Base-by-base conservation (phyloP, 2,113 vertebrate species). In the Microcebus tavaratra region DNA sequence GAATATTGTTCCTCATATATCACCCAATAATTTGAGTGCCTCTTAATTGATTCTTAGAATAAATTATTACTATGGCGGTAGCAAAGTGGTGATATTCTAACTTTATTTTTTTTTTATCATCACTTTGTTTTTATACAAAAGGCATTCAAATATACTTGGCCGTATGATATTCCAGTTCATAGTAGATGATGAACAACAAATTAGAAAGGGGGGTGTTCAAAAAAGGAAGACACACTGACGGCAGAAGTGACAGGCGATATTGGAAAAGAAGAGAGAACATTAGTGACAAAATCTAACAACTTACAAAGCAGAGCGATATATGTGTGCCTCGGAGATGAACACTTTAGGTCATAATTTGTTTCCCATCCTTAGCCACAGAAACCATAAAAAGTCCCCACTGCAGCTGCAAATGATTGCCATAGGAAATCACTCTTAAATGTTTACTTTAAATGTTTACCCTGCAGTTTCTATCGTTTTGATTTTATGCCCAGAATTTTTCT, bases 391-490 rank as follows among this genome's bases (percentile, higher is more conserved):
- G 27, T 3, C 25, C 70, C 55, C 81, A 94, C 8, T n/a, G 9
- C 39, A 95, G 8, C 17, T 92, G 42, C 57, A 95, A 91, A 93
- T 84, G 31, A 36, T 90, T 88, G 31, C 48, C 25, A 55, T 31
- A 72, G 10, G 23, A 92, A 87, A 94, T 87, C 68, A 73, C 25
- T 59, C 2, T 90, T 68, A 93, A 75, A n/a, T 6, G 3, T 91
- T 93, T 75, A 31, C 39, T 75, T 95, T 75, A 75, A 91, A 93
- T 96, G 57, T 97, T 97, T 97, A 91, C 17, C 21, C 50, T 21
- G 73, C 3, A 85, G 82, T 88, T 96, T 79, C 27, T 45, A 88
- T 84, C 11, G 0, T 80, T 65, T 70, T 95, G 70, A 96, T 95
- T 96, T 94, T 53, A 55, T 79, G 31, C 31, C 63, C 57, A 93